Evolutionary conservation across 2,888 invertebrate species (phyloP), one percentile per base, ranked within the genome.

Genomic region (Anodontia alba): DNA sequence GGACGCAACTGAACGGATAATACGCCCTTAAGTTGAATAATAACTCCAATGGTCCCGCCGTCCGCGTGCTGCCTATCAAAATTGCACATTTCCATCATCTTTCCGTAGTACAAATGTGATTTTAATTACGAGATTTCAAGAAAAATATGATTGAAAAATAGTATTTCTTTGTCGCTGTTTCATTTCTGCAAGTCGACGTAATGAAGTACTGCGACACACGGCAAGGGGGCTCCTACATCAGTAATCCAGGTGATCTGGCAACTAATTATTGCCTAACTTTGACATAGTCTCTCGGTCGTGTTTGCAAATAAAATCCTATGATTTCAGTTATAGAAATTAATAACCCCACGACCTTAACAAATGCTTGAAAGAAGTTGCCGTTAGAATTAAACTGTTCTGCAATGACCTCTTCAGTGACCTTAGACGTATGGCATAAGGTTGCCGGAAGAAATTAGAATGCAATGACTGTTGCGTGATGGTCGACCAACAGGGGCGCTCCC

Each of bases 41-140:
- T 81, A 85, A 82, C 80, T 78, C 75, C 76, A 71, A 33, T n/a
- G 75, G 72, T 70, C 70, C 54, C 73, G 46, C 78, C 76, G 49
- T 49, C 49, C 77, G 84, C 78, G 84, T 85, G 84, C 43, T 54
- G 33, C 71, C 33, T 49, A 54, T 54, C 49, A 33, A 51, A 75
- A 66, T 26, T 76, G 72, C 73, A 68, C 42, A 71, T 42, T 72
- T 76, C 67, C 54, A 54, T 42, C 54, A 54, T 66, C 49, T 81
- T 77, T 72, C 38, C 71, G 33, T n/a, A 57, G 46, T 79, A 74
- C 73, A 57, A 85, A 85, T 75, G 57, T 69, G 70, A 78, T 78
- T 66, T 81, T 84, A 84, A 84, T 84, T 81, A 68, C 74, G 46
- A 46, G 74, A 66, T 36, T 36, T 76, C 69, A 62, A 62, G 29